Evolutionary conservation across 1,140 invertebrate species (phyloP).

Genomic region (Aphelenchoides avenae): DNA sequence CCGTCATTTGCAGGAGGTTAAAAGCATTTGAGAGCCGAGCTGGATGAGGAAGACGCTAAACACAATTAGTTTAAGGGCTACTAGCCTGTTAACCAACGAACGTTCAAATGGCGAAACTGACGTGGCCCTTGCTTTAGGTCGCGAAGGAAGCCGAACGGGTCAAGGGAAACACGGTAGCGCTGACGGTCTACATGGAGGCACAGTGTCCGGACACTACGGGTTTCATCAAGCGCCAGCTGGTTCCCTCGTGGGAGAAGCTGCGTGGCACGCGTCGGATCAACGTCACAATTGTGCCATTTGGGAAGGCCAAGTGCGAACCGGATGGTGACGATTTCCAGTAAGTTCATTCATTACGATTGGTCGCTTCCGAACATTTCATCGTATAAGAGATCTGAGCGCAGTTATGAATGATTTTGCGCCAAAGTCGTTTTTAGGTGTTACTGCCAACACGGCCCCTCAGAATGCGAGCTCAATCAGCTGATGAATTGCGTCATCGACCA

Average conservation of each 20-base stretch:
- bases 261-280: slow-evolving; percentile 38
- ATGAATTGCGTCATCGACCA: slow-evolving; percentile 59
- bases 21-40: too few species aligned
- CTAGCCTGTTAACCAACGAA: too few species aligned
- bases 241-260: slow-evolving; percentile 47
- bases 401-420: slow-evolving; percentile 1
- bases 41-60: too few species aligned
- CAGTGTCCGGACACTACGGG: slow-evolving; percentile 57
- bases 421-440: slow-evolving; percentile 36
- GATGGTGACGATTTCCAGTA: slow-evolving; percentile 48
- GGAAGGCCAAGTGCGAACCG: slow-evolving; percentile 52
- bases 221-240: slow-evolving; percentile 50
- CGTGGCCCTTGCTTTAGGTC: too few species aligned
- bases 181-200: slow-evolving; percentile 40
- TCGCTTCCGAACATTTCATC: slow-evolving; percentile 5
- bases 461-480: slow-evolving; percentile 54
- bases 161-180: slow-evolving; percentile 17
- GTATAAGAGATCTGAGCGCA: not conserved
- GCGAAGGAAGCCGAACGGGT: slow-evolving; percentile 10
- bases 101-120: too few species aligned
- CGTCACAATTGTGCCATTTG: slow-evolving; percentile 53
- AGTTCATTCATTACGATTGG: slow-evolving; percentile 17
- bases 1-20: too few species aligned
- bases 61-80: too few species aligned
- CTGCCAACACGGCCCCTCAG: slow-evolving; percentile 53